These are phyloP conservation scores for Hipparchia sbordonii DNA, from an alignment of 2,888 invertebrate species.

Conservation along the genomic window DNA sequence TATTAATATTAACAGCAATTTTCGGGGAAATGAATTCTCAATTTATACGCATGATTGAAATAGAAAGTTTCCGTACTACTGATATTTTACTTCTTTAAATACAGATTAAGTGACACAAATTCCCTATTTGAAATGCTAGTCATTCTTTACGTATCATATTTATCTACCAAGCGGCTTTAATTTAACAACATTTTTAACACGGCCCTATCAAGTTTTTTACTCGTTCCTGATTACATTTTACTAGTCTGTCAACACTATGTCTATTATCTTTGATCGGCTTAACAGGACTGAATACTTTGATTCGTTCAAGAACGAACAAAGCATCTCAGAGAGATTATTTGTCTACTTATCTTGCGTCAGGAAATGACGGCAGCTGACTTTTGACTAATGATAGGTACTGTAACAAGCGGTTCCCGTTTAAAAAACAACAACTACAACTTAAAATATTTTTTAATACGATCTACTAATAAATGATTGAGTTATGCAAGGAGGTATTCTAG, in stretches of 20 bases:
- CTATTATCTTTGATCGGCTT: constrained; percentile 23
- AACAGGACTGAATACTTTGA: neutral
- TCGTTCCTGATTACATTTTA: constrained; percentile 18
- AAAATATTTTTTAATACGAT: neutral
- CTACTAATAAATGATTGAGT: neutral
- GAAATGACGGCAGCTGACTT: constrained; percentile 30
- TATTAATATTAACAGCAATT: too few species aligned
- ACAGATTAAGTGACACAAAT: neutral
- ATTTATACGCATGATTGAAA: too few species aligned
- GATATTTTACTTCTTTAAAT: neutral
- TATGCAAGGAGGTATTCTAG: neutral
- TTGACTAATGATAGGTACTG: constrained; percentile 42
- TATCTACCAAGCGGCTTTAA: neutral
- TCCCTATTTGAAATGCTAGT: neutral
- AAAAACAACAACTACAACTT: constrained; percentile 4
- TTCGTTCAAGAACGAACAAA: constrained; percentile 18
- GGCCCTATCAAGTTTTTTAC: constrained; percentile 9
- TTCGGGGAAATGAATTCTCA: too few species aligned
- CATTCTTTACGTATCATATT: neutral
- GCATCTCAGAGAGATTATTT: constrained; percentile 27
- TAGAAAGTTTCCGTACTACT: too few species aligned
- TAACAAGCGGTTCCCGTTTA: constrained; percentile 32
- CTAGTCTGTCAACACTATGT: constrained; percentile 22
- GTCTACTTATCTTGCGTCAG: constrained; percentile 28
- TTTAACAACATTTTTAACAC: constrained; percentile 14